A percentile compares a stretch with the other conserved stretches of the same genome.
Conservation (phyloP, 1,140 invertebrate species). For the Sipha flava region DNA sequence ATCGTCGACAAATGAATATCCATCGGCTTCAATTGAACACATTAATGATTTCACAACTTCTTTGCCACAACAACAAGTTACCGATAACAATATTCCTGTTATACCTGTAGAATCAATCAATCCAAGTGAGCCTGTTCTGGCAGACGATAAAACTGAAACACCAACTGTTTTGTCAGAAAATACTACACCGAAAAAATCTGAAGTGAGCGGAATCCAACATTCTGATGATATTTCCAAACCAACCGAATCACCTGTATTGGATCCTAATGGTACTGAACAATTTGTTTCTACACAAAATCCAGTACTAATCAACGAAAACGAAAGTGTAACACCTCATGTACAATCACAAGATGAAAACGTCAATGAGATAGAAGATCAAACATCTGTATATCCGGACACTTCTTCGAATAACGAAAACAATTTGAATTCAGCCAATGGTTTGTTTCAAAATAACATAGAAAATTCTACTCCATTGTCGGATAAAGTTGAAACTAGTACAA, state of each 20-base stretch:
- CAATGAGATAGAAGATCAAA: slow-evolving; percentile 33
- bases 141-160: not conserved
- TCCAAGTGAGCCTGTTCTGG: not conserved
- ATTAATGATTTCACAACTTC: not conserved
- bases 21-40: not conserved
- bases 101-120: not conserved
- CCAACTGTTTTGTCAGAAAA: not conserved
- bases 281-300: not conserved
- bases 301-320: not conserved
- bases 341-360: not conserved
- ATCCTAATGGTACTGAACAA: not conserved
- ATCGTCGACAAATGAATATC: not conserved
- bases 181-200: not conserved
- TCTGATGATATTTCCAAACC: not conserved
- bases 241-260: not conserved
- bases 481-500: not conserved
- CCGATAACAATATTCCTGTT: not conserved
- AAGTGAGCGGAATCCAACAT: not conserved
- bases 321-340: not conserved
- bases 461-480: not conserved
- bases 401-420: slow-evolving; percentile 12
- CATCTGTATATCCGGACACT: slow-evolving; percentile 31
- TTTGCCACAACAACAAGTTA: not conserved
- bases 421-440: slow-evolving; percentile 21
- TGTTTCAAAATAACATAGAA: slow-evolving; percentile 29